Base-by-base conservation (phyloP, 1,140 invertebrate species). In the Archivesica marissinica region DNA sequence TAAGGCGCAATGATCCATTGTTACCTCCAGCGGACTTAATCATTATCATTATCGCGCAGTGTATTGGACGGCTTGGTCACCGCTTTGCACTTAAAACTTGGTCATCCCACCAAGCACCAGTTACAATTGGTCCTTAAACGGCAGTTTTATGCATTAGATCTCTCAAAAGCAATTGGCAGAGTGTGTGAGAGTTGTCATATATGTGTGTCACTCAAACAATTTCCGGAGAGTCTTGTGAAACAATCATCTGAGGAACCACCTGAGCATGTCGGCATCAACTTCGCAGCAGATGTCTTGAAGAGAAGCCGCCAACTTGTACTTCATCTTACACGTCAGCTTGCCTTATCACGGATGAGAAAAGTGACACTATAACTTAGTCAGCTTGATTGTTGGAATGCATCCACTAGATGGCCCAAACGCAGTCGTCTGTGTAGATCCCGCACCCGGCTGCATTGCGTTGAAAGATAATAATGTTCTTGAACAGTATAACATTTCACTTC, bases 31-130 rank as follows among this genome's bases (percentile, higher is more conserved):
- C 44, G 6, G 88, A 90, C 25, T 47, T 25, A 17, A 88, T 88
- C 61, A 74, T 89, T 15, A 86, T n/a, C n/a, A n/a, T n/a, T 90
- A n/a, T 86, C 88, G 1, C 50, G 86, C 38, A 1, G 25, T 20
- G 80, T 87, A 17, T 23, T 86, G 17, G 75, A 89, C 54, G 83
- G 89, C n/a, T 68, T 90, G 20, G 0, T 88, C 15, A 88, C 85
- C 15, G 78, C 88, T 25, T 38, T 88, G 41, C 88, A 89, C 59
- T 59, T 89, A 33, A 85, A 89, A 59, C 80, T 89, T n/a, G 50
- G 77, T 41, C 88, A 90, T 56, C 86, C 81, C 28, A 78, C 85
- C 4, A 47, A 17, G 15, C 64, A 88, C 68, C 85, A 87, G 35
- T 39, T 89, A 54, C 78, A 85, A 50, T 47, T 76, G 13, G 86